Conservation (phyloP, 2,113 vertebrate species). For the Andinoacara biseriatus region DNA sequence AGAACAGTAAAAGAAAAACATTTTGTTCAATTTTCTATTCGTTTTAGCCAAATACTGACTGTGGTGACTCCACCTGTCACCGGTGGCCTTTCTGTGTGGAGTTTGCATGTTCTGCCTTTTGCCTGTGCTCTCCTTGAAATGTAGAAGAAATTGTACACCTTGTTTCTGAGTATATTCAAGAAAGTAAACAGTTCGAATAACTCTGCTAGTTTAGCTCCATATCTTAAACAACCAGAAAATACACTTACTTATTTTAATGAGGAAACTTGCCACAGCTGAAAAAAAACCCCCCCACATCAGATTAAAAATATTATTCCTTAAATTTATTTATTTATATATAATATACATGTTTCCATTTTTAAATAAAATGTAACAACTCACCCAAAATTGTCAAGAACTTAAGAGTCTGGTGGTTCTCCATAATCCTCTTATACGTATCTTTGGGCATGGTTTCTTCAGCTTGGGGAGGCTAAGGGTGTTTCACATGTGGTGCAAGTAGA, state of each 20-base stretch:
- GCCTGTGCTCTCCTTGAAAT: too few relatives aligned
- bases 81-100: too few relatives aligned
- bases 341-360: neutral
- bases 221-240: neutral
- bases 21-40: neutral
- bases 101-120: too few relatives aligned
- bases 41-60: neutral
- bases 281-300: neutral
- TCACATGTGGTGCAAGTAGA: conserved; percentile 61
- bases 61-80: too few relatives aligned
- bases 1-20: neutral
- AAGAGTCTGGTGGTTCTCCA: conserved; percentile 44
- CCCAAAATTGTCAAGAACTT: conserved; percentile 62
- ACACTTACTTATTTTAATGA: conserved; percentile 64
- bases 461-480: conserved; percentile 19
- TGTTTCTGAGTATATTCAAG: neutral
- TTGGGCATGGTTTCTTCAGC: conserved; percentile 14
- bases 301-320: neutral
- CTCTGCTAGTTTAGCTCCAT: neutral
- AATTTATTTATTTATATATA: neutral
- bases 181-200: neutral
- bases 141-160: neutral
- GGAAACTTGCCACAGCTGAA: conserved; percentile 62
- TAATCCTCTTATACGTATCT: conserved; percentile 38
- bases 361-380: conserved; percentile 56